Base-by-base conservation (phyloP, 2,888 invertebrate genomes). In the Ischnura elegans region DNA sequence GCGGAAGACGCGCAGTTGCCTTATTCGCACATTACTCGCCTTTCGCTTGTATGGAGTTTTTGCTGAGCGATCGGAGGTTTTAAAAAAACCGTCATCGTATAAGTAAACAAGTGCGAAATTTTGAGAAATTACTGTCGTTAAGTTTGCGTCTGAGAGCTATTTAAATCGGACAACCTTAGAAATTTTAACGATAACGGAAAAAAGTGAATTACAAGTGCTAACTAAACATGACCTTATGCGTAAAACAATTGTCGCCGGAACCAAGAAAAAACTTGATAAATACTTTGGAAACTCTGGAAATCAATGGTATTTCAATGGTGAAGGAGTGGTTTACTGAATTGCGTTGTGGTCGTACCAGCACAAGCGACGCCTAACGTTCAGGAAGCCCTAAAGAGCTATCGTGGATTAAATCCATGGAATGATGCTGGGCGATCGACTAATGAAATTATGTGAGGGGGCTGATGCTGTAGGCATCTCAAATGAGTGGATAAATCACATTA, bases 331-430 rank as follows among this genome's bases (percentile, higher is more conserved):
- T 90, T 90, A 90, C 87, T 47, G 43, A 87, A 45, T 87, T 43
- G 2, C 45, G 42, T 87, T 90, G 90, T 51, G 90, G 51, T 51
- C 51, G 51, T 95, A 85, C 94, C 95, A 55, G 55, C 55, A 55
- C 55, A 19, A 55, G 55, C 21, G 55, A 13, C 55, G 55, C 55
- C 55, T 13, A 55, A 21, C 55, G 13, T 55, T 55, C 19, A 55
- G 55, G 55, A 21, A 13, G 55, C 55, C 55, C 55, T 21, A 55
- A 55, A 19, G 55, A 55, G 55, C 19, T 55, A 55, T 55, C 55
- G 6, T 55, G 19, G 19, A 13, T 19, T 21, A 55, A 55, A 55
- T 55, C 55, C 55, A 55, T 21, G 6, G 55, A 55, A 21, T 55
- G 55, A 55, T 21, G 21, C 21, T 21, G 47, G 47, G 13, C 47